These are phyloP conservation scores for Mycalesis mineus DNA, from an alignment of 2,888 invertebrate species.

Conservation along the genomic window DNA sequence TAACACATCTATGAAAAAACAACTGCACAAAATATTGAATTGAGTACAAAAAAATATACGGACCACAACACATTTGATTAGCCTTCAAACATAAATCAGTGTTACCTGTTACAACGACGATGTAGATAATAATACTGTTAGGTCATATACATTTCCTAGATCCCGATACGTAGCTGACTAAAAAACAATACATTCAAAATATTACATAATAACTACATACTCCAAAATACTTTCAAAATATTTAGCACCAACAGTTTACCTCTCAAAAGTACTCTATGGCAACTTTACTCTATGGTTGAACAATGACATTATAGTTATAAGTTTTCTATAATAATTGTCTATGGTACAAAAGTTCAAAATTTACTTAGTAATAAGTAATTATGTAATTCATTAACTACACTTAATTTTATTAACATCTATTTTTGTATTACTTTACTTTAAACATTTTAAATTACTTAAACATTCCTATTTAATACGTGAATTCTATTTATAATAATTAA, in stretches of 20 bases:
- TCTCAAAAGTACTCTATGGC: conserved; percentile 13
- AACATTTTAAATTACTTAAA: conserved; percentile 5
- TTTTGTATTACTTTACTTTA: neutral
- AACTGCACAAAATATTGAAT: conserved; percentile 15
- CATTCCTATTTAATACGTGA: neutral
- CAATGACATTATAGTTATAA: neutral
- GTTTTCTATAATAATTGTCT: neutral
- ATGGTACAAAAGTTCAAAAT: neutral
- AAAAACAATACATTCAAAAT: conserved; percentile 34
- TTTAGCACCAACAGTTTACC: conserved; percentile 15
- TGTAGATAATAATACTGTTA: conserved; percentile 40
- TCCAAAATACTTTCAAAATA: conserved; percentile 1
- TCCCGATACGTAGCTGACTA: conserved; percentile 43
- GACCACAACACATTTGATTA: conserved; percentile 33
- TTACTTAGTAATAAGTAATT: neutral
- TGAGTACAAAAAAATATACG: conserved; percentile 22
- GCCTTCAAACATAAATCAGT: conserved; percentile 25
- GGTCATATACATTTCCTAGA: conserved; percentile 42
- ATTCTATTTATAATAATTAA: neutral
- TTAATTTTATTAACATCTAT: neutral
- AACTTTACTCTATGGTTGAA: conserved; percentile 4
- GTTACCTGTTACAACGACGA: conserved; percentile 41
- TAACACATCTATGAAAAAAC: conserved; percentile 19
- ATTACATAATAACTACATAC: conserved; percentile 29
- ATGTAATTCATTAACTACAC: neutral